Evolutionary conservation across 2,888 invertebrate genomes (phyloP).

Genomic region (Mythimna ferrago): DNA sequence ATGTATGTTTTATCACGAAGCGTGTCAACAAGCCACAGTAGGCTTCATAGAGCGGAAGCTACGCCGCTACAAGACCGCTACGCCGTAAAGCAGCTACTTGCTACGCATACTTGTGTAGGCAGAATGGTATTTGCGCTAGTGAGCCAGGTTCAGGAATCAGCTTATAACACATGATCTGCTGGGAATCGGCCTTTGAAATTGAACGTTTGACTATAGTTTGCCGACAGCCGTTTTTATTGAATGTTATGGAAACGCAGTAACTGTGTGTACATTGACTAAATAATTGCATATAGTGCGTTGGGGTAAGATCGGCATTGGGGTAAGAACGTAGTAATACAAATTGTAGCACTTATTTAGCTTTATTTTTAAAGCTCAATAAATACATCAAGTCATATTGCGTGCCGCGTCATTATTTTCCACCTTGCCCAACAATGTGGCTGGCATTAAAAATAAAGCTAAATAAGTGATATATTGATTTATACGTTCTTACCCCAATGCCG

Average conservation of each 20-base stretch:
- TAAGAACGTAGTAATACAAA: too few species aligned
- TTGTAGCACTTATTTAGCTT: too few species aligned
- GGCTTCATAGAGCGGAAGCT: conserved; percentile 22
- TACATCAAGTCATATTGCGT: too few species aligned
- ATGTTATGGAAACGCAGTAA: not conserved
- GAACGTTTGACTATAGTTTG: not conserved
- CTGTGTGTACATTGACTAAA: too few species aligned
- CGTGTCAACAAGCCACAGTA: conserved; percentile 18
- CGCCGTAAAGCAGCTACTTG: conserved; percentile 34
- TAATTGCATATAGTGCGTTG: too few species aligned
- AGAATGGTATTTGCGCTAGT: conserved; percentile 5
- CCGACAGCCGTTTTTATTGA: not conserved
- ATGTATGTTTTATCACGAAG: conserved; percentile 14
- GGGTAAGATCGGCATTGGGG: too few species aligned
- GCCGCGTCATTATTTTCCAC: too few species aligned
- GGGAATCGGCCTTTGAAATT: not conserved
- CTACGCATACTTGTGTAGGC: conserved; percentile 13
- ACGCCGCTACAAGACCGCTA: conserved; percentile 40
- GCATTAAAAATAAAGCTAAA: too few species aligned
- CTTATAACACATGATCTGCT: not conserved
- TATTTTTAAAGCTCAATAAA: too few species aligned
- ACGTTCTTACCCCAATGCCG: too few species aligned
- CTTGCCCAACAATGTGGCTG: too few species aligned
- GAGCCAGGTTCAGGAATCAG: not conserved
- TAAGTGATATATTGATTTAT: too few species aligned